Conservation (phyloP, 2,797 vertebrate genomes). For the Schizopygopsis malacanthus region DNA sequence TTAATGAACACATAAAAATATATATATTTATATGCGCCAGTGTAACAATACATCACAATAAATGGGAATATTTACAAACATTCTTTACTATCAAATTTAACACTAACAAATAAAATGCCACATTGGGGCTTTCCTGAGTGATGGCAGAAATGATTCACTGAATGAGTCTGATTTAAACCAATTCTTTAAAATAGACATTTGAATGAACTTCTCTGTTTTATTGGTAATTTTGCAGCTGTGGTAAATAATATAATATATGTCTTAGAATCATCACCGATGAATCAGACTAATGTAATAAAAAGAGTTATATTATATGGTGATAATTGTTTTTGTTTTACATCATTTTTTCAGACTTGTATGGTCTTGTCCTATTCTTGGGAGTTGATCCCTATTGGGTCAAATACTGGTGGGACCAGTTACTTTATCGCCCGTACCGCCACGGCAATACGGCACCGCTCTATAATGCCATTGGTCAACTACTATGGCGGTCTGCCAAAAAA, state of each 20-base stretch:
- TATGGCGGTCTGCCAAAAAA: constrained; percentile 98
- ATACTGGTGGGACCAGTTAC: constrained; percentile 95
- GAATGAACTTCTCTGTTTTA: not conserved
- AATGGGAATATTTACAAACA: not conserved
- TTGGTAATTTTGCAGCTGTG: not conserved
- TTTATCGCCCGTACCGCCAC: constrained; percentile 92
- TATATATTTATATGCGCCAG: not conserved
- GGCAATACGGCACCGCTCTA: constrained; percentile 90
- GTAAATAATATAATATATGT: not conserved
- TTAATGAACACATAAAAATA: not conserved
- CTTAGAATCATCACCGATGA: not conserved
- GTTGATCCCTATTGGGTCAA: constrained; percentile 98
- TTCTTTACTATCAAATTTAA: not conserved
- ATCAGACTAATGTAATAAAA: not conserved
- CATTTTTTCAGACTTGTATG: constrained; percentile 87
- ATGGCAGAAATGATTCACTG: not conserved
- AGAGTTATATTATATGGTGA: not conserved
- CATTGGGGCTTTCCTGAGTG: not conserved
- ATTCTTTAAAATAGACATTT: not conserved
- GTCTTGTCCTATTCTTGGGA: constrained; percentile 94
- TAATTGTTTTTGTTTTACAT: constrained; percentile 44
- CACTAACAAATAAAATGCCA: not conserved
- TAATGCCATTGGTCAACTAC: constrained; percentile 85
- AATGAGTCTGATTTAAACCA: not conserved
- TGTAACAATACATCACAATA: not conserved